These are phyloP conservation scores for Chlorospingus flavigularis DNA, from an alignment of 2,797 vertebrate species.

Conservation along the genomic window DNA sequence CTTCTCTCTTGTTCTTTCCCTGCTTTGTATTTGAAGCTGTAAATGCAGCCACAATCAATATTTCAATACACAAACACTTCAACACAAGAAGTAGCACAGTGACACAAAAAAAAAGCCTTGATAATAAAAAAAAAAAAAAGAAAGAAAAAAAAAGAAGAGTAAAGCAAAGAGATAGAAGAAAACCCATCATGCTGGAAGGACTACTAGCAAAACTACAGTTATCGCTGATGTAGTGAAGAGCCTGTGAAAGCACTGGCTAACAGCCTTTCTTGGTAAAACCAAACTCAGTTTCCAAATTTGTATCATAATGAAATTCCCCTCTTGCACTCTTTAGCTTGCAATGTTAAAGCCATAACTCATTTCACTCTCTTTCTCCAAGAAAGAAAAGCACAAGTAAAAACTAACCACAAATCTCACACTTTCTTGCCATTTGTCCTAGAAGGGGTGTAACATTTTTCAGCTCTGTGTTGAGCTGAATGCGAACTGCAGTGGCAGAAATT, in stretches of 20 bases:
- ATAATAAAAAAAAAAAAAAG: background rate
- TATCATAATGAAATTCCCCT: background rate
- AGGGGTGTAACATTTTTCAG: background rate
- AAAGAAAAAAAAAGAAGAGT: rapidly evolving
- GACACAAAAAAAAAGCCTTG: background rate
- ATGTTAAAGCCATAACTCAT: background rate
- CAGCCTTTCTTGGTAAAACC: background rate
- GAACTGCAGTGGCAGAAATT: background rate
- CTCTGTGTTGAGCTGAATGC: background rate
- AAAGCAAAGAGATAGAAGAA: background rate
- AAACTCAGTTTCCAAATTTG: background rate
- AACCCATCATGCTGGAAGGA: rapidly evolving
- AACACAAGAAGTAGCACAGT: background rate
- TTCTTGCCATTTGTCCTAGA: background rate
- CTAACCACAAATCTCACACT: background rate
- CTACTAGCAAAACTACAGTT: background rate
- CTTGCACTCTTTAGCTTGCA: background rate
- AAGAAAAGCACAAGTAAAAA: background rate
- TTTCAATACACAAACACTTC: background rate
- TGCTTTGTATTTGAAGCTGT: background rate
- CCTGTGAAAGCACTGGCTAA: background rate
- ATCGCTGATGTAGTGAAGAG: background rate
- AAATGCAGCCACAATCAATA: background rate
- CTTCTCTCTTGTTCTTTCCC: background rate
- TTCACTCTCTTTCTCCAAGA: background rate